phyloP scores from a whole-genome alignment of 2,888 invertebrate genomes.

The Lithodes maja region DNA sequence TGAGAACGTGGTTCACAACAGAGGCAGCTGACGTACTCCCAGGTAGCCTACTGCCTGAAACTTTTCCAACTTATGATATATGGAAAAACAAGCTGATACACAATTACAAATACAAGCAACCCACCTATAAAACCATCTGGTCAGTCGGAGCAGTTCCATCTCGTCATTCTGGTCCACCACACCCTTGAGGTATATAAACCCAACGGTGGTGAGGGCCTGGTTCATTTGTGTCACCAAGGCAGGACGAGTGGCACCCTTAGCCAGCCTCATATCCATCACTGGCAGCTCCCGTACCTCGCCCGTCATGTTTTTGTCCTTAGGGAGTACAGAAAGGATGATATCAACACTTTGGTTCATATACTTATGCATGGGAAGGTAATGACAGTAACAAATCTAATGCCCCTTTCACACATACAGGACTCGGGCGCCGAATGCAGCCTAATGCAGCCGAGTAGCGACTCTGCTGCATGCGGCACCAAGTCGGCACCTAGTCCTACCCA shows the following conservation, averaged over 20 bases:
- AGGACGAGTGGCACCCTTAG: conserved; percentile 24
- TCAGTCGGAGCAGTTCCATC: conserved; percentile 41
- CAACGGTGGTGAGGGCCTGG: conserved; percentile 51
- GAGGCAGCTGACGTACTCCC: too few species aligned
- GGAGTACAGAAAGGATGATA: too few species aligned
- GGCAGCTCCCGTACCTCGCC: conserved; percentile 9
- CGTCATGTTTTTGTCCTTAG: too few species aligned
- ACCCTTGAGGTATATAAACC: conserved; percentile 60
- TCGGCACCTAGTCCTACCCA: too few species aligned
- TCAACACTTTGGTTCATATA: too few species aligned
- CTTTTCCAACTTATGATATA: not conserved
- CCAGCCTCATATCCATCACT: conserved; percentile 39
- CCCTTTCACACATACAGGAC: too few species aligned
- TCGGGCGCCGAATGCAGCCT: too few species aligned
- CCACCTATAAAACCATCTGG: conserved; percentile 64
- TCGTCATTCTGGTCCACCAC: conserved; percentile 60
- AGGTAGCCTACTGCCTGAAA: not conserved
- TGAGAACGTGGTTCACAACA: too few species aligned
- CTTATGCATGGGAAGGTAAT: too few species aligned
- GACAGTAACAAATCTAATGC: too few species aligned
- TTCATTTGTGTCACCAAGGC: conserved; percentile 27
- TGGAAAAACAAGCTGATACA: not conserved
- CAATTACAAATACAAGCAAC: not conserved
- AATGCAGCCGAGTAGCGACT: too few species aligned
- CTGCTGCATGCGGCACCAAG: too few species aligned